Conservation (phyloP, 2,113 vertebrate genomes). For the Pogonocichla stellata region DNA sequence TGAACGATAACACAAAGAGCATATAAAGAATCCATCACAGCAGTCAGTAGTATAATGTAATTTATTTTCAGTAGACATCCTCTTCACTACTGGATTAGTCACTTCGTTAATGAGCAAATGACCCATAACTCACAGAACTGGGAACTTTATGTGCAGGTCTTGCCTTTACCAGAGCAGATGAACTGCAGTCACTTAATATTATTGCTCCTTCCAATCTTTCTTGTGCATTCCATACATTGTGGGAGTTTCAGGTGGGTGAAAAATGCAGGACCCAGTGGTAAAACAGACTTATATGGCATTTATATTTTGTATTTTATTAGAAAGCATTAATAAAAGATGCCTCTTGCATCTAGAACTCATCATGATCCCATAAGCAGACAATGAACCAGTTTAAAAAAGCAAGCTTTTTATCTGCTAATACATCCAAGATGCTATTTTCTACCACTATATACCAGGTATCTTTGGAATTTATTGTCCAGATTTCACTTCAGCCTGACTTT, state of each 20-base stretch:
- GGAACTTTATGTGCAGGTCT: background rate
- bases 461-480: background rate
- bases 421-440: constrained; percentile 2
- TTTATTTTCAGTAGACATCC: constrained; percentile 29
- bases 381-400: background rate
- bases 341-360: background rate
- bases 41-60: constrained; percentile 7
- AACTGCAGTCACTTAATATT: background rate
- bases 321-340: background rate
- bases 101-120: constrained; percentile 16
- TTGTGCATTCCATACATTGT: background rate
- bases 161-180: background rate
- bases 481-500: background rate
- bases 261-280: background rate
- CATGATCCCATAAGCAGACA: background rate
- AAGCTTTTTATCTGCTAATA: background rate
- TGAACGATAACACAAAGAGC: background rate
- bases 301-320: background rate
- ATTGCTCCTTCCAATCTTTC: background rate
- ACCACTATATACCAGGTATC: background rate
- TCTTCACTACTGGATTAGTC: constrained; percentile 22
- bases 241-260: background rate
- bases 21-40: constrained; percentile 47
- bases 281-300: background rate
- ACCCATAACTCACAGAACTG: constrained; percentile 30